Percentiles rank a stretch among this genome's conserved stretches.
Conservation (phyloP, 64 coral and sea anemone species). For the Cladopsammia gracilis region DNA sequence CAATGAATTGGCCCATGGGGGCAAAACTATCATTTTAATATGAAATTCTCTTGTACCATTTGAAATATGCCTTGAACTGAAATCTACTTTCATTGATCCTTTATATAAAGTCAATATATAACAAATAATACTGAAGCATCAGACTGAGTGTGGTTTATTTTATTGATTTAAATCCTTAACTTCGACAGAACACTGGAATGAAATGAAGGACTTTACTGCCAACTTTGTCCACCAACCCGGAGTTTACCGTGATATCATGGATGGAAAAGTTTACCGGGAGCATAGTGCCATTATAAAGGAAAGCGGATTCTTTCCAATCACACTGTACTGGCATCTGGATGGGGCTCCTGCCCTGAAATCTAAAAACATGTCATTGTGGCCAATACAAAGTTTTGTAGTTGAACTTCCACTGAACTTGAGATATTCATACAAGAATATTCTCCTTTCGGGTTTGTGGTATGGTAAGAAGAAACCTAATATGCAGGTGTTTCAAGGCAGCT, state of each 20-base stretch:
- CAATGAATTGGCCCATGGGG: too few species aligned
- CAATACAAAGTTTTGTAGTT: slow-evolving; percentile 84
- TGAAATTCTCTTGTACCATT: too few species aligned
- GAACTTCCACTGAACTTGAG: slow-evolving; percentile 70
- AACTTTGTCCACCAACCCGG: slow-evolving; percentile 54
- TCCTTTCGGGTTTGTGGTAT: slow-evolving; percentile 86
- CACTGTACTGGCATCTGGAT: slow-evolving; percentile 83
- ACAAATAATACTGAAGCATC: too few species aligned
- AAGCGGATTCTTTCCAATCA: slow-evolving; percentile 62
- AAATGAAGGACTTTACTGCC: slow-evolving; percentile 60
- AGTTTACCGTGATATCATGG: slow-evolving; percentile 72
- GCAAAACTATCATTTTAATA: too few species aligned
- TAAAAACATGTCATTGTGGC: slow-evolving; percentile 77
- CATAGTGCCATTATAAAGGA: slow-evolving; percentile 29
- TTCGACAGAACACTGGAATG: slow-evolving; percentile 25
- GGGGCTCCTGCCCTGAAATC: slow-evolving; percentile 80
- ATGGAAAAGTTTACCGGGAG: slow-evolving; percentile 78
- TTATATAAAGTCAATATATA: too few species aligned
- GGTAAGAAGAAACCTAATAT: slow-evolving; percentile 76
- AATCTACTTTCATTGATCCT: too few species aligned
- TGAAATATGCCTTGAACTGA: too few species aligned
- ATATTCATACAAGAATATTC: slow-evolving; percentile 83
- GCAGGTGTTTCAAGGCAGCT: slow-evolving; percentile 54
- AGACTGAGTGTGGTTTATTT: too few species aligned
- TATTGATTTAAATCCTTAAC: too few species aligned